Evolutionary conservation across 2,797 vertebrate genomes (phyloP), one percentile per base, ranked within the genome.

Genomic region (Alcedo atthis): DNA sequence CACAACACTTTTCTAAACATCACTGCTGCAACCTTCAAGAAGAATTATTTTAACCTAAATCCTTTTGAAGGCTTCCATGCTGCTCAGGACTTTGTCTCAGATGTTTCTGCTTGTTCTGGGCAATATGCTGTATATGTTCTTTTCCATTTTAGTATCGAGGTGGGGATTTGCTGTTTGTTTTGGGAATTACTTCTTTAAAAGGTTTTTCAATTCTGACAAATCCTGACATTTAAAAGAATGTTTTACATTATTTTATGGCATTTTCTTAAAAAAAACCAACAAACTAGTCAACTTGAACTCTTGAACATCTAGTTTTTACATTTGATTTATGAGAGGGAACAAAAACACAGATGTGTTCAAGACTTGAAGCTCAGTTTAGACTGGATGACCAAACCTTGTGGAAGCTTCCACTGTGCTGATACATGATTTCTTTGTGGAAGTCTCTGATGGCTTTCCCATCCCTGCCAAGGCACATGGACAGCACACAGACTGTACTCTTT

Each of bases 341-440:
- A 81, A 90, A 79, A 90, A 54, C 32, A 51, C 13, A 74, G 57
- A 63, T 58, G 37, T 28, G 18, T 35, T 77, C n/a, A 74, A 58
- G 46, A 75, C 71, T 26, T 48, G 33, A 40, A 66, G 24, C 64
- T 93, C 8, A 11, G 37, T 82, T 87, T 63, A 64, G 74, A 40
- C 12, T 19, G 24, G 9, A 51, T 35, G 10, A 89, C 43, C 89
- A 78, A 71, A 71, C 46, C 20, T 57, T 53, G 71, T 58, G 24
- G 90, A 84, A 92, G 68, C 37, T 90, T 63, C 82, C 43, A 4
- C 66, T 28, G 11, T 67, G 92, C n/a, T 30, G 74, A 90, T 71
- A 86, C 32, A 30, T 63, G 35, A 76, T 93, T 93, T 91, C 42
- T 70, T 70, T 70, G 57, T 86, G 86, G 48, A 94, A 85, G 66